phyloP scores from a whole-genome alignment of 2,113 vertebrate genomes.

The Sus scrofa region T2T-Sscrofa CM000813.6:113971001-113971500 shows the following conservation, averaged over 20 bases:
- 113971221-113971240: neutral
- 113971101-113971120: neutral
- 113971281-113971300: slow-evolving; percentile 65
- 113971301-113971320: slow-evolving; percentile 56
- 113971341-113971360: slow-evolving; percentile 57
- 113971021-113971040: neutral
- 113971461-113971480: slow-evolving; percentile 36
- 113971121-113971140: neutral
- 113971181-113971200: neutral
- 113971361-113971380: slow-evolving; percentile 25
- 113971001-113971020: slow-evolving; percentile 30
- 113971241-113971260: slow-evolving; percentile 34
- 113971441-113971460: slow-evolving; percentile 61
- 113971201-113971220: neutral
- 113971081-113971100: neutral
- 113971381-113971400: slow-evolving; percentile 29
- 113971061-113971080: slow-evolving; percentile 40
- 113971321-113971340: slow-evolving; percentile 48
- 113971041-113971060: slow-evolving; percentile 15
- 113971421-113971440: slow-evolving; percentile 57
- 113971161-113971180: neutral
- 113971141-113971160: neutral
- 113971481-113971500: slow-evolving; percentile 69
- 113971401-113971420: slow-evolving; percentile 31
- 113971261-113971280: slow-evolving; percentile 61